These are phyloP conservation scores for Drosophila macrospina DNA, from an alignment of 2,888 invertebrate genomes.

Conservation along the genomic window DNA sequence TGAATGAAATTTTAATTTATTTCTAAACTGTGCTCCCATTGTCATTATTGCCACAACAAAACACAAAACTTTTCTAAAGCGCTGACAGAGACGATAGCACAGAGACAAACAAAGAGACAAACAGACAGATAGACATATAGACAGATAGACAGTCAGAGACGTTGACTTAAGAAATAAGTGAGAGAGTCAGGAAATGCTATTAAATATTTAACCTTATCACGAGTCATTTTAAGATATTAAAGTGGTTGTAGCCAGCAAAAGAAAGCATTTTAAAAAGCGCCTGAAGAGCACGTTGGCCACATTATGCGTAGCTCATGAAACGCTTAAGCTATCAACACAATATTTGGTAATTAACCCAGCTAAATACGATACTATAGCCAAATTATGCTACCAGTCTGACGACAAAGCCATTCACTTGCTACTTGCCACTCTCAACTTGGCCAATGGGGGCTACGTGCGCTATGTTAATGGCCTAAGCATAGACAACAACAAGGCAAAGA, in stretches of 20 bases:
- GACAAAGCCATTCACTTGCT: constrained; percentile 16
- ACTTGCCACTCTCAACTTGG: constrained; percentile 26
- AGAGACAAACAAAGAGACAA: constrained; percentile 23
- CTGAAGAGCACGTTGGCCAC: constrained; percentile 56
- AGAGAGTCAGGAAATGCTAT: constrained; percentile 50
- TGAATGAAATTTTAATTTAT: constrained; percentile 80
- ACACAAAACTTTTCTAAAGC: constrained; percentile 64
- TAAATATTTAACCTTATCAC: constrained; percentile 78
- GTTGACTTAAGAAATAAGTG: constrained; percentile 3
- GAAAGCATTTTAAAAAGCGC: constrained; percentile 56
- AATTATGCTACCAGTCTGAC: constrained; percentile 54
- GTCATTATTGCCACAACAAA: constrained; percentile 54
- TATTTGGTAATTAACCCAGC: constrained; percentile 78
- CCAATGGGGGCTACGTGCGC: constrained; percentile 51
- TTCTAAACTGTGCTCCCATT: constrained; percentile 65
- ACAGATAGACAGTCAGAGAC: constrained; percentile 18
- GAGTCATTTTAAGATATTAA: constrained; percentile 31
- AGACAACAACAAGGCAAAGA: constrained; percentile 24
- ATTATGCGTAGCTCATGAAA: constrained; percentile 66
- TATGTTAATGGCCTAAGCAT: constrained; percentile 59
- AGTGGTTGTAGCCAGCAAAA: constrained; percentile 13
- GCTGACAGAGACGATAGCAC: constrained; percentile 57
- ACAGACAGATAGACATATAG: constrained; percentile 25
- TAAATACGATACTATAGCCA: constrained; percentile 67
- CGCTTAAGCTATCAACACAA: constrained; percentile 78